These are phyloP conservation scores for Pangasius krempfi DNA, from an alignment of 2,797 vertebrate genomes.

Conservation along the genomic window DNA sequence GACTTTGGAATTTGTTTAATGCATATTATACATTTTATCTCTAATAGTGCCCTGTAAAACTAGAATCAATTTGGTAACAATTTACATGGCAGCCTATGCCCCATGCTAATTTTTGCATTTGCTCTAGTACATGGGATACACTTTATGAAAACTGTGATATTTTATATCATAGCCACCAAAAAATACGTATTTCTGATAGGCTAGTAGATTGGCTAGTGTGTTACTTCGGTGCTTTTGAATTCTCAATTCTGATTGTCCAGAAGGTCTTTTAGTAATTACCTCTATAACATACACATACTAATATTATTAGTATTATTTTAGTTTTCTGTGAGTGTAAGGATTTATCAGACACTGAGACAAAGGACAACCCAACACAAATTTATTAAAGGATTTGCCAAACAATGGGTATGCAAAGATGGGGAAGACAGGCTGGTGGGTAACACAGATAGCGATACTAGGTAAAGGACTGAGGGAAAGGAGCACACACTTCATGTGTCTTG, in stretches of 20 bases:
- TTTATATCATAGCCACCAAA: neutral
- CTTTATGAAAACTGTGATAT: neutral
- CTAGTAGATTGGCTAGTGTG: neutral
- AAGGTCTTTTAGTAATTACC: neutral
- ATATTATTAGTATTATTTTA: neutral
- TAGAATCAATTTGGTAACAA: neutral
- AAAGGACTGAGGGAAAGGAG: too few relatives aligned
- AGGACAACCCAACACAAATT: too few relatives aligned
- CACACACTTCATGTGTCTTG: too few relatives aligned
- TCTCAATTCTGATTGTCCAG: neutral
- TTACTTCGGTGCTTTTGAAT: neutral
- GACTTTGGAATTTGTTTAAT: neutral
- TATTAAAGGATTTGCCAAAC: too few relatives aligned
- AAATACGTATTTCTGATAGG: neutral
- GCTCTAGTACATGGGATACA: neutral
- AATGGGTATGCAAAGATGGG: too few relatives aligned
- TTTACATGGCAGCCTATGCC: neutral
- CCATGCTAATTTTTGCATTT: neutral
- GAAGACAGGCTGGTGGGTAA: too few relatives aligned
- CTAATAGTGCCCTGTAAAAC: neutral
- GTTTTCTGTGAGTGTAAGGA: neutral
- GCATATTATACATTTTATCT: neutral
- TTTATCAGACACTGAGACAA: too few relatives aligned
- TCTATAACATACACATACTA: neutral
- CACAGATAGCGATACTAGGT: too few relatives aligned